Evolutionary conservation across 1,140 invertebrate genomes (phyloP).

Genomic region (Drosophila funebris): DNA sequence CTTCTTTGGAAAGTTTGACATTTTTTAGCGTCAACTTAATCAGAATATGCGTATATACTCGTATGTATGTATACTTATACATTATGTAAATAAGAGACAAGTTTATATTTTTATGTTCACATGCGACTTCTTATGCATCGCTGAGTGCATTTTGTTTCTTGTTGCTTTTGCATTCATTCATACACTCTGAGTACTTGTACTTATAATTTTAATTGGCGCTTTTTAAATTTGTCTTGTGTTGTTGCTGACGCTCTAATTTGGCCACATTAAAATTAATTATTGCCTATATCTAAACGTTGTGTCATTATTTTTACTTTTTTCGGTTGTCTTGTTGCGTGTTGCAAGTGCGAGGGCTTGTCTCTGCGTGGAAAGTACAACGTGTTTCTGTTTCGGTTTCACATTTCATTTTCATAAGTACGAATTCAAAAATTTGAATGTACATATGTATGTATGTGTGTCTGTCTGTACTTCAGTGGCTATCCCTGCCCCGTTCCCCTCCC

Average conservation of each 20-base stretch:
- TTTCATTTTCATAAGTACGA: conserved; percentile 23
- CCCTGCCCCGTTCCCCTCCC: conserved; percentile 10
- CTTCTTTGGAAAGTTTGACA: conserved; percentile 1
- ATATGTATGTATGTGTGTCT: no score
- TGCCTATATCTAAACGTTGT: conserved; percentile 25
- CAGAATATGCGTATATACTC: background rate
- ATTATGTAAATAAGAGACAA: background rate
- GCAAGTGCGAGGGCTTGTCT: conserved; percentile 2
- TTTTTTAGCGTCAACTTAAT: background rate
- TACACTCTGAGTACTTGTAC: background rate
- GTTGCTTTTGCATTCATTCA: background rate
- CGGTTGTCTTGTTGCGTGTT: background rate
- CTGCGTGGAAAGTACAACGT: conserved; percentile 35
- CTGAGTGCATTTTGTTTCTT: conserved; percentile 2
- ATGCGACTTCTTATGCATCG: conserved; percentile 12
- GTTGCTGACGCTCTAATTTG: conserved; percentile 41
- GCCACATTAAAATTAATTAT: conserved; percentile 48
- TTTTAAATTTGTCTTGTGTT: conserved; percentile 19
- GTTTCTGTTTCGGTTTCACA: conserved; percentile 25
- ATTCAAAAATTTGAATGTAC: conserved; percentile 25
- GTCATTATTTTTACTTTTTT: conserved; percentile 36
- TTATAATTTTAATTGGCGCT: conserved; percentile 18
- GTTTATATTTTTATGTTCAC: background rate
- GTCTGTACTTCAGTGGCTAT: background rate
- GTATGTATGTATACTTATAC: background rate